Base-by-base conservation (phyloP, 2,113 vertebrate species). In the Cochlearius cochlearius region DNA sequence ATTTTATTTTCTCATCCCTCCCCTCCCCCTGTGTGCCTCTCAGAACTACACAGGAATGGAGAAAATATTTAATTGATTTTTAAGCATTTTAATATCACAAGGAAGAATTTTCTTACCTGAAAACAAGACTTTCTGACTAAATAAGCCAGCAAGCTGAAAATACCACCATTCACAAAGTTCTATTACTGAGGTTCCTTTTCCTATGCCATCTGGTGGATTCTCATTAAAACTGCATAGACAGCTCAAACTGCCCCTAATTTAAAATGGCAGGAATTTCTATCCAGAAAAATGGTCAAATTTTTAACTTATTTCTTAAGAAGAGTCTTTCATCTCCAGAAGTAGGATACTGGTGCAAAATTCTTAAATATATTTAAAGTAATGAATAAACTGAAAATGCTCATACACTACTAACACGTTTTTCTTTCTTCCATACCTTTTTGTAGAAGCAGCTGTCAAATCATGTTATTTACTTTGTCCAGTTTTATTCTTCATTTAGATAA, bases 141-240 rank as follows among this genome's bases (percentile, higher is more conserved):
- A 26, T 27, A 83, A 78, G 12, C 5, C 15, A 71, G 30, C 15
- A 66, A 75, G 22, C 8, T 25, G 45, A 66, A 80, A 67, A 21
- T 25, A n/a, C 18, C 15, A 34, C 52, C 12, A 41, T 59, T 59
- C n/a, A 69, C 26, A 9, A 41, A 86, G 13, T 41, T 63, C 27
- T 68, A 1, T 53, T 63, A 52, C 76, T 45, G 23, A 75, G 20
- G 29, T 83, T 86, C 69, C 36, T 91, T 96, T 82, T 91, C 64
- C 45, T 76, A 7, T 91, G 89, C 84, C 87, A 87, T 89, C 94
- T 95, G 53, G 77, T 96, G 87, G 77, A 82, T 89, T 87, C 66
- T 89, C 32, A 50, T 89, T 91, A 78, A 87, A 80, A 82, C 73
- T 91, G 36, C 86, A 82, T 6, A 63, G 75, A 55, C 13, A 38